Base-by-base conservation (phyloP, 2,113 vertebrate species). In the Nesogale talazaci region DNA sequence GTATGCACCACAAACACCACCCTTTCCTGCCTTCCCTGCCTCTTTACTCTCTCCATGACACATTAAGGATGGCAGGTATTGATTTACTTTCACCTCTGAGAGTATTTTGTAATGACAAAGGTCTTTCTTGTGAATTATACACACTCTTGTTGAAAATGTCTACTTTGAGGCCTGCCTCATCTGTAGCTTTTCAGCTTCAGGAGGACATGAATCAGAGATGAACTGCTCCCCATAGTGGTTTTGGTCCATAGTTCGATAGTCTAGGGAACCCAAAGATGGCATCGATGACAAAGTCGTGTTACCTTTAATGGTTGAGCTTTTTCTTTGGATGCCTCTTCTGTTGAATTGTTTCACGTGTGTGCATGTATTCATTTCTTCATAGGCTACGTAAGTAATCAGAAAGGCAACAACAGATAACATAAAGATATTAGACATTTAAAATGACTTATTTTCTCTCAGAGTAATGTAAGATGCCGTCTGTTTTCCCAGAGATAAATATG, bases 1-100 rank as follows among this genome's bases (percentile, higher is more conserved):
- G 61, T 46, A 23, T 22, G 0, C 40, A 56, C 6, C 23, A n/a
- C 1, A 29, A 27, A 57, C 0, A 2, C 1, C 5, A n/a, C n/a
- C n/a, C n/a, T n/a, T n/a, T n/a, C n/a, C n/a, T n/a, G n/a, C n/a
- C n/a, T n/a, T n/a, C n/a, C n/a, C n/a, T n/a, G n/a, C 14, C 61
- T 3, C 40, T 72, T 3, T 8, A 16, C 14, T 29, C 2, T n/a
- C n/a, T n/a, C 38, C 36, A 16, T 61, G 16, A 57, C 8, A 10
- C 7, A 25, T 2, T 25, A 25, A 2, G 36, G 19, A 76, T 36
- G 2, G 1, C 1, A 0, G 1, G 6, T 23, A 15, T 8, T 34
- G 34, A 27, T 36, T 14, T 22, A 7, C 7, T 67, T 11, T 23
- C 20, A 69, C 29, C 56, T 63, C 19, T 34, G 7, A 74, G 22